A percentile compares a stretch with the other conserved stretches of the same genome.
Conservation (phyloP, 2,113 vertebrate genomes). For the Dinomys branickii region DNA sequence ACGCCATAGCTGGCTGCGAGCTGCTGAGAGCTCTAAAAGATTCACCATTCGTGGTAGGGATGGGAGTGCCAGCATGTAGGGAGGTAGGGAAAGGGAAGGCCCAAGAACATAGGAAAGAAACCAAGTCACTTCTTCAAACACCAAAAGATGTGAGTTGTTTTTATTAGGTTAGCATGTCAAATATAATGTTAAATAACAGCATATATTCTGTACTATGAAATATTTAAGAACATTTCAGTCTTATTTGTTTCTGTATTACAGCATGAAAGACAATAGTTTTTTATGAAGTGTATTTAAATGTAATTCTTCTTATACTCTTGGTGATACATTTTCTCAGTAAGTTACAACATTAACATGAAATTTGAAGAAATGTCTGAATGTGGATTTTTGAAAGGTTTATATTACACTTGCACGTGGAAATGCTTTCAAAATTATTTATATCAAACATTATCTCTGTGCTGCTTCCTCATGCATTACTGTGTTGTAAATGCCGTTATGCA, state of each 20-base stretch:
- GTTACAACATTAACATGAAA: conserved; percentile 9
- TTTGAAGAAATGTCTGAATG: background rate
- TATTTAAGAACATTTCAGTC: conserved; percentile 9
- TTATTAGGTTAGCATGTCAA: background rate
- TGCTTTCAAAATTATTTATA: conserved; percentile 65
- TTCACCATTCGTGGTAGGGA: background rate
- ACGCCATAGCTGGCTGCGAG: background rate
- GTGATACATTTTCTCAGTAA: conserved; percentile 22
- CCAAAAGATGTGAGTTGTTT: background rate
- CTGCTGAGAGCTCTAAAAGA: background rate
- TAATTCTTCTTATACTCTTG: background rate
- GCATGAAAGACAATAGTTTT: background rate
- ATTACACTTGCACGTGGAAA: conserved; percentile 33
- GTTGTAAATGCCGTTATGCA: conserved; percentile 34
- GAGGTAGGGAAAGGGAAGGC: background rate
- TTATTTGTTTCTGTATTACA: conserved; percentile 16
- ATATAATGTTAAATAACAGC: background rate
- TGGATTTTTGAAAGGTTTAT: background rate
- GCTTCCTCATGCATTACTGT: background rate
- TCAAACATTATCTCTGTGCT: conserved; percentile 10
- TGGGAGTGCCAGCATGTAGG: background rate
- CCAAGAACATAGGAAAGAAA: background rate
- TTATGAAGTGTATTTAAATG: background rate
- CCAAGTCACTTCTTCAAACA: background rate
- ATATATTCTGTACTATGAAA: background rate